Conservation (phyloP, 2,888 invertebrate species). For the Omphaloscelis lunosa region DNA sequence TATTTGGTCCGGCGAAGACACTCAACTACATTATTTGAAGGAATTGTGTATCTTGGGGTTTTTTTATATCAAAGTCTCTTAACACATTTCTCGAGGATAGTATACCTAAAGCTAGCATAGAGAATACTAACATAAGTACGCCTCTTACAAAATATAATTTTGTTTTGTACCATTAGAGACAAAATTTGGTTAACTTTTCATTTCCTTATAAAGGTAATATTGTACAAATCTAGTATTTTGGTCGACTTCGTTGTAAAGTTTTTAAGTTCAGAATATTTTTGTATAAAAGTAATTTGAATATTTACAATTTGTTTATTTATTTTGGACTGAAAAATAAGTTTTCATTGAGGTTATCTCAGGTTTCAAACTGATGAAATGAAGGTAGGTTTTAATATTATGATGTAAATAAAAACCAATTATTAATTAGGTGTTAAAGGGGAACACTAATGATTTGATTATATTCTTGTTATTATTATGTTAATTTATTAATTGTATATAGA, state of each 20-base stretch:
- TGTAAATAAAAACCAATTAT: slow-evolving; percentile 61
- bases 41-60: slow-evolving; percentile 11
- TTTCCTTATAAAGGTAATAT: slow-evolving; percentile 64
- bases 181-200: slow-evolving; percentile 53
- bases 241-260: slow-evolving; percentile 51
- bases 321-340: slow-evolving; percentile 44
- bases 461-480: slow-evolving; percentile 61
- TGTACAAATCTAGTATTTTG: slow-evolving; percentile 70
- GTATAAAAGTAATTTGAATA: slow-evolving; percentile 48
- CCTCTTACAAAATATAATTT: slow-evolving; percentile 39
- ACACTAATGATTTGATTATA: slow-evolving; percentile 59
- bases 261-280: slow-evolving; percentile 57
- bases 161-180: slow-evolving; percentile 45
- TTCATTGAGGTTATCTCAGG: slow-evolving; percentile 34
- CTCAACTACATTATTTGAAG: background rate
- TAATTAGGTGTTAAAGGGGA: slow-evolving; percentile 49
- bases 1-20: background rate
- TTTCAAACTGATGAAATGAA: slow-evolving; percentile 32
- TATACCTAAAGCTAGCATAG: slow-evolving; percentile 45
- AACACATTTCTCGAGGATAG: slow-evolving; percentile 38
- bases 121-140: slow-evolving; percentile 29
- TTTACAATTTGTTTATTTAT: slow-evolving; percentile 57
- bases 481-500: slow-evolving; percentile 67
- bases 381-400: slow-evolving; percentile 36
- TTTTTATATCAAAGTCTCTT: slow-evolving; percentile 2